Conservation (phyloP, 2,797 vertebrate species). For the Hemibagrus guttatus region DNA sequence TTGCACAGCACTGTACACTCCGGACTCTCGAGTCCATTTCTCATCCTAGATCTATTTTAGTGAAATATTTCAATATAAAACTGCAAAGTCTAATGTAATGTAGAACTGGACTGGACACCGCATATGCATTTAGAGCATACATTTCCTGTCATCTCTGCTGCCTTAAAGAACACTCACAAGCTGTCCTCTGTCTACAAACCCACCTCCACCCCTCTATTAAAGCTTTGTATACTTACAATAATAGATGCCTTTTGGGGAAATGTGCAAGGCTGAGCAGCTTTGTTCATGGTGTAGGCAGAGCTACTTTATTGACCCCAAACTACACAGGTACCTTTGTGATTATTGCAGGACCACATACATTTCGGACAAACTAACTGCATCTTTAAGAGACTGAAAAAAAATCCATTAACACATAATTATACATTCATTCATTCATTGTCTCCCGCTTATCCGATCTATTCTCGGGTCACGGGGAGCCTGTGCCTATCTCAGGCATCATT, state of each 20-base stretch:
- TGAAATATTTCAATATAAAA: background rate
- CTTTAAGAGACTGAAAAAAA: background rate
- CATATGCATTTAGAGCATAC: too few relatives aligned
- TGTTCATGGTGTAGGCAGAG: background rate
- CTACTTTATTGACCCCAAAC: background rate
- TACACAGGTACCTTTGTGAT: background rate
- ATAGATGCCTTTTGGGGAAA: background rate
- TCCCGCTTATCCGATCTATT: too few relatives aligned
- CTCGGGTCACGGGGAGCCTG: too few relatives aligned
- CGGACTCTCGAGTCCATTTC: background rate
- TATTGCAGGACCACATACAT: background rate
- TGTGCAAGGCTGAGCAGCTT: background rate
- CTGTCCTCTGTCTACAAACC: background rate
- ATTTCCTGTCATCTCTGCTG: background rate
- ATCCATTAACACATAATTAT: slow-evolving; percentile 2
- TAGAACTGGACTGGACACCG: background rate
- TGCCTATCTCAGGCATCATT: too few relatives aligned
- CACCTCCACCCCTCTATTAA: background rate
- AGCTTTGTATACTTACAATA: background rate
- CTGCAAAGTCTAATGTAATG: background rate
- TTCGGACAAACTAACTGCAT: background rate
- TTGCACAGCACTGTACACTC: slow-evolving; percentile 10
- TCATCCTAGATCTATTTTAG: background rate
- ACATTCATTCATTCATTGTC: too few relatives aligned
- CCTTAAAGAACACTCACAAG: background rate